Percentiles rank a stretch among this genome's conserved stretches.
Evolutionary conservation across 2,888 invertebrate genomes (phyloP).

Genomic region (Tetanocera ferruginea): DNA sequence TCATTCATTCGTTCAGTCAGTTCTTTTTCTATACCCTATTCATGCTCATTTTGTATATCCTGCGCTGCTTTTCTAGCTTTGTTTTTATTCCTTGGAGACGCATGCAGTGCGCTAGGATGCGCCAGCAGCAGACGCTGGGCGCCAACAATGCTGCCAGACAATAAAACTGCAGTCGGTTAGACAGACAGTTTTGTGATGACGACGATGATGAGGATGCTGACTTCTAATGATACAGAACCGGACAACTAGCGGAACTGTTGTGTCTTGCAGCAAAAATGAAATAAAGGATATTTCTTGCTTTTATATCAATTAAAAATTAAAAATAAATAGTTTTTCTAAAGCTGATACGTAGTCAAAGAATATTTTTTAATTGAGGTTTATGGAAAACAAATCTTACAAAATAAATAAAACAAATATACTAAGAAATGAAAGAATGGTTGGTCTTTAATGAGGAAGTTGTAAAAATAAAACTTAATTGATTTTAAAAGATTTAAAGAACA

Average conservation of each 20-base stretch:
- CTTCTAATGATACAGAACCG: neutral
- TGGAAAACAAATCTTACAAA: too few relatives aligned
- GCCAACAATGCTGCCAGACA: constrained; percentile 30
- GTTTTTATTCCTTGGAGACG: constrained; percentile 24
- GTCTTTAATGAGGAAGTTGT: too few relatives aligned
- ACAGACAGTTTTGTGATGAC: constrained; percentile 18
- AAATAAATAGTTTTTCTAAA: too few relatives aligned
- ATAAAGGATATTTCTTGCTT: neutral
- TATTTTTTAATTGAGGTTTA: too few relatives aligned
- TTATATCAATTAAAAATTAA: too few relatives aligned
- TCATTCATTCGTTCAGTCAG: neutral
- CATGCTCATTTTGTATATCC: constrained; percentile 12
- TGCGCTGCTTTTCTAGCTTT: neutral
- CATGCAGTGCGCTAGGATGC: neutral
- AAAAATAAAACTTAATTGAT: too few relatives aligned
- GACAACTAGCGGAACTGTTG: neutral
- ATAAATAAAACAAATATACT: too few relatives aligned
- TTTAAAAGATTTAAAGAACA: too few relatives aligned
- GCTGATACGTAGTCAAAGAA: too few relatives aligned
- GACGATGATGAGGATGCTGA: neutral
- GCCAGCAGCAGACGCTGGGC: constrained; percentile 2
- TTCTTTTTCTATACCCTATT: constrained; percentile 21
- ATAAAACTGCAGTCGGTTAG: constrained; percentile 21
- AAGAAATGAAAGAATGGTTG: too few relatives aligned
- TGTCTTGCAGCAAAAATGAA: neutral